Evolutionary conservation across 2,888 invertebrate genomes (phyloP).

Genomic region (Dendrolimus houi): DNA sequence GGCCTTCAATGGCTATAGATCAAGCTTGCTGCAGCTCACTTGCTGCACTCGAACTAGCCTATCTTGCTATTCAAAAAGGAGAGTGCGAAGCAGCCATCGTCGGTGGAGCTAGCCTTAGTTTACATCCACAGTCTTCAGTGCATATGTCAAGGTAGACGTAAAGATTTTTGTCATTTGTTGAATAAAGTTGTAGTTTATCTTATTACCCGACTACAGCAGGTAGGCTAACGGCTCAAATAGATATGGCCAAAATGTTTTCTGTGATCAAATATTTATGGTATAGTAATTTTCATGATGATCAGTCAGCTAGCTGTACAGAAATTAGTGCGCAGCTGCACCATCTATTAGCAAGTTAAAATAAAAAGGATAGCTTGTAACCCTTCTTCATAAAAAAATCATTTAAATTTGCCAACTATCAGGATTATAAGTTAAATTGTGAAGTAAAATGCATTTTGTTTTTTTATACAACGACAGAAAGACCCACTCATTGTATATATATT

Average conservation of each 20-base stretch:
- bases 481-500: too few relatives aligned
- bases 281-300: not conserved
- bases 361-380: too few relatives aligned
- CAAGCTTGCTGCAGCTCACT: constrained; percentile 30
- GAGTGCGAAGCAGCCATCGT: constrained; percentile 71
- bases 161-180: constrained; percentile 4
- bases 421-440: too few relatives aligned
- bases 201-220: too few relatives aligned
- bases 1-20: constrained; percentile 38
- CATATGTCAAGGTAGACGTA: constrained; percentile 18
- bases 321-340: not conserved
- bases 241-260: not conserved
- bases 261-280: not conserved
- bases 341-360: not conserved
- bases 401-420: too few relatives aligned
- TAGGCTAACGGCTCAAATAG: not conserved
- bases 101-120: constrained; percentile 51
- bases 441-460: too few relatives aligned
- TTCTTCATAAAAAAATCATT: too few relatives aligned
- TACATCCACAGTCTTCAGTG: constrained; percentile 48
- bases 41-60: constrained; percentile 33
- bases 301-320: not conserved
- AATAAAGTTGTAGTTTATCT: not conserved
- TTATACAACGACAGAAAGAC: too few relatives aligned
- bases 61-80: constrained; percentile 29